Conservation (phyloP, 2,888 invertebrate species). For the Cataglyphis albicans region DNA sequence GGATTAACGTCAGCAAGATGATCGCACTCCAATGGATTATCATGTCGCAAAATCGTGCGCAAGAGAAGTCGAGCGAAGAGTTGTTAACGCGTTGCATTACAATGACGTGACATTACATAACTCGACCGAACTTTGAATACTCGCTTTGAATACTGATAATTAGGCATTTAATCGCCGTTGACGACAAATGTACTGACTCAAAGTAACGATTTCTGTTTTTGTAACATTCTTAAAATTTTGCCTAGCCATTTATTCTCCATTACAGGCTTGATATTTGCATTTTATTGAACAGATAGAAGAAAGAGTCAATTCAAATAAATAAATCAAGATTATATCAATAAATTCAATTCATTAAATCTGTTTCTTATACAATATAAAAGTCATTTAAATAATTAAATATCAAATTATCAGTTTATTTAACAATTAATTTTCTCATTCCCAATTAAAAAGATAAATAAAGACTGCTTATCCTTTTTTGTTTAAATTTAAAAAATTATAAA, state of each 20-base stretch:
- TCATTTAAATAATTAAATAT: conserved; percentile 31
- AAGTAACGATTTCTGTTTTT: background rate
- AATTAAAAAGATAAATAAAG: conserved; percentile 25
- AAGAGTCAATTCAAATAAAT: conserved; percentile 16
- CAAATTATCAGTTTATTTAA: background rate
- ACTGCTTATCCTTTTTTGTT: background rate
- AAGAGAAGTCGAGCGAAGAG: conserved; percentile 10
- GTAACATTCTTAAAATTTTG: conserved; percentile 20
- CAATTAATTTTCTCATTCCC: conserved; percentile 16
- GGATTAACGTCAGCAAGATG: conserved; percentile 10
- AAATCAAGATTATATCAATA: conserved; percentile 16
- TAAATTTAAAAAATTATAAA: background rate
- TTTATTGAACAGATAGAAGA: background rate
- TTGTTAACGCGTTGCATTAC: conserved; percentile 59
- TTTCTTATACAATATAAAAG: background rate
- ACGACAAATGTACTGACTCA: background rate
- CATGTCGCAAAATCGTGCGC: conserved; percentile 23
- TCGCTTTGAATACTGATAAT: conserved; percentile 60
- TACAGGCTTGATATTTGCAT: background rate
- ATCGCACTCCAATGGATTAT: background rate
- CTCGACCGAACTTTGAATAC: conserved; percentile 65
- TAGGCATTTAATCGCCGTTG: conserved; percentile 57
- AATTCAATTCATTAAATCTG: conserved; percentile 17
- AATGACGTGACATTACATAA: conserved; percentile 55
- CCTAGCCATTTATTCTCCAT: background rate